A percentile compares a stretch with the other conserved stretches of the same genome.
phyloP scores from a whole-genome alignment of 2,888 invertebrate species.

The Sinohyriopsis cumingii region DNA sequence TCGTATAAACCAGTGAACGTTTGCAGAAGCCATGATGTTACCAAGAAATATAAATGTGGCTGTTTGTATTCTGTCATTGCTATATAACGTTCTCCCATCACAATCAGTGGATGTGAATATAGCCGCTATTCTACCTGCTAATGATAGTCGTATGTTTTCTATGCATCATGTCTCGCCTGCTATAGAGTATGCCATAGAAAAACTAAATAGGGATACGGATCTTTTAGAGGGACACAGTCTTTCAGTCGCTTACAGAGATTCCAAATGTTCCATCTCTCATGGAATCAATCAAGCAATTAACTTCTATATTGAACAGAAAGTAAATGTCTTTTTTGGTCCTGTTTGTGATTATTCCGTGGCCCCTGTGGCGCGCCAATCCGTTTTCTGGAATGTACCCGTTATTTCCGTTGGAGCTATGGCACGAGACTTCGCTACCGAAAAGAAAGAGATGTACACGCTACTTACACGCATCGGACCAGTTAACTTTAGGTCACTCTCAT shows the following conservation, averaged over 20 bases:
- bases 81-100: too few species aligned
- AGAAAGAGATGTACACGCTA: constrained; percentile 78
- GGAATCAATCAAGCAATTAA: constrained; percentile 61
- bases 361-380: constrained; percentile 87
- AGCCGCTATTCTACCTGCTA: constrained; percentile 54
- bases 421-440: constrained; percentile 56
- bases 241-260: constrained; percentile 49
- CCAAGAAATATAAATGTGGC: too few species aligned
- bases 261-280: constrained; percentile 53
- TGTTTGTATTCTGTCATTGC: too few species aligned
- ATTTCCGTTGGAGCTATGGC: constrained; percentile 77
- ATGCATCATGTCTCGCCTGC: constrained; percentile 62
- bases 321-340: constrained; percentile 67
- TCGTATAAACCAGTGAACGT: too few species aligned
- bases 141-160: constrained; percentile 52
- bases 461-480: constrained; percentile 76
- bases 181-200: constrained; percentile 60
- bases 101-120: constrained; percentile 38
- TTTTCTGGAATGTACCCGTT: constrained; percentile 89
- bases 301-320: constrained; percentile 49
- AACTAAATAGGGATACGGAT: constrained; percentile 29
- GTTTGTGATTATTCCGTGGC: constrained; percentile 81
- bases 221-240: constrained; percentile 28
- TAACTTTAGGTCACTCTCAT: constrained; percentile 54
- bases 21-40: too few species aligned